Percentiles rank a stretch among this genome's conserved stretches.
These are phyloP conservation scores for Sander vitreus DNA, from an alignment of 2,113 vertebrate species.

Conservation along the genomic window DNA sequence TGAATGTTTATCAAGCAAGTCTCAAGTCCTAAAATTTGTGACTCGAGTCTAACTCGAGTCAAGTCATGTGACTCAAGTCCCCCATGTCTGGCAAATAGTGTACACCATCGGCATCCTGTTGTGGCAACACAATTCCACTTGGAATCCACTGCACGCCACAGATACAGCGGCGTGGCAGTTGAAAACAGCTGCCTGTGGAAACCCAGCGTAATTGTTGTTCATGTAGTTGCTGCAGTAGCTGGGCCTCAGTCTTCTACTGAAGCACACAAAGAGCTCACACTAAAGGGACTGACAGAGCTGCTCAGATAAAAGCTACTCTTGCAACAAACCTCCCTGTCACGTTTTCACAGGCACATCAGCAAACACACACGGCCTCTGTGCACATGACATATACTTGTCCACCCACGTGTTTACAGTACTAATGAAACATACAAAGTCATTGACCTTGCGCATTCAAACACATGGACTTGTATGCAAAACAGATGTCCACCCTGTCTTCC, in stretches of 20 bases:
- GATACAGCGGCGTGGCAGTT: too few species aligned
- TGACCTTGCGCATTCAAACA: slow-evolving; percentile 7
- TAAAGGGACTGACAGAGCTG: neutral
- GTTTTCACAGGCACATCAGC: slow-evolving; percentile 7
- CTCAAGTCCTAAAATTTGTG: too few species aligned
- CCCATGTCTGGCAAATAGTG: too few species aligned
- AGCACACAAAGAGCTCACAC: neutral
- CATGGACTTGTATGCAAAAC: slow-evolving; percentile 16
- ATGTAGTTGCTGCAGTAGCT: too few species aligned
- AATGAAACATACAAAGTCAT: slow-evolving; percentile 11
- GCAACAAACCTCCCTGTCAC: neutral
- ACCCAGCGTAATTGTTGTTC: neutral
- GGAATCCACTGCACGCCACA: too few species aligned
- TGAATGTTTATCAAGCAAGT: too few species aligned
- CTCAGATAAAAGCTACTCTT: slow-evolving; percentile 6
- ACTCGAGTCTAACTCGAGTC: too few species aligned
- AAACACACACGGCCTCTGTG: neutral
- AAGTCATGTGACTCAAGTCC: too few species aligned
- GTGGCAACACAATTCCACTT: too few species aligned
- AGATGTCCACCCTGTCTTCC: neutral
- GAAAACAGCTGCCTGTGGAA: too few species aligned
- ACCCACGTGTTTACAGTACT: slow-evolving; percentile 33
- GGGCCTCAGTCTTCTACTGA: neutral
- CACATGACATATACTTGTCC: slow-evolving; percentile 1
- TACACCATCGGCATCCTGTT: too few species aligned